Conservation (phyloP, 2,113 vertebrate genomes). For the Lophius piscatorius region DNA sequence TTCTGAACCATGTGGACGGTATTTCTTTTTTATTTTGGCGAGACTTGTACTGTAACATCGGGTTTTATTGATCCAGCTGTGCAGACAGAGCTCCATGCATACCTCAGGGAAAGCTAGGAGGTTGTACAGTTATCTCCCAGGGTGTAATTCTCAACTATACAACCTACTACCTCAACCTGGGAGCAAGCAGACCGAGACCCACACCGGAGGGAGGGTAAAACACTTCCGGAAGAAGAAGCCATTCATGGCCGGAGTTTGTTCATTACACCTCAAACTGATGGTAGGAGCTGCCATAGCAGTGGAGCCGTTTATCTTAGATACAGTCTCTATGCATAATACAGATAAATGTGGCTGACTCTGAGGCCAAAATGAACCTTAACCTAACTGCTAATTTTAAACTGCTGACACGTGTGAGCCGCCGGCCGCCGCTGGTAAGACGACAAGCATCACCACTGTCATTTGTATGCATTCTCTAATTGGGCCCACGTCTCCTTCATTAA, state of each 20-base stretch:
- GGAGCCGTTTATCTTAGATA: slow-evolving; percentile 28
- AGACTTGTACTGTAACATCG: slow-evolving; percentile 12
- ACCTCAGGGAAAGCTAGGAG: slow-evolving; percentile 97
- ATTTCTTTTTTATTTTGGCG: not conserved
- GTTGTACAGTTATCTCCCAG: slow-evolving; percentile 97
- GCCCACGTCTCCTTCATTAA: slow-evolving; percentile 32
- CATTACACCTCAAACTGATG: slow-evolving; percentile 1
- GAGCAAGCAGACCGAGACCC: slow-evolving; percentile 79
- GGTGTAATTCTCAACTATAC: slow-evolving; percentile 96
- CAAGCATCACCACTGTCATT: slow-evolving; percentile 8
- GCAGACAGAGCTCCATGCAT: slow-evolving; percentile 63
- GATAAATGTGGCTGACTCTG: slow-evolving; percentile 22
- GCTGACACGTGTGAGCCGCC: slow-evolving; percentile 24
- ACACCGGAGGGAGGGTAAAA: slow-evolving; percentile 2
- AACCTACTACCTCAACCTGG: slow-evolving; percentile 98
- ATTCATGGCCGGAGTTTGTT: not conserved
- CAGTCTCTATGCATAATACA: slow-evolving; percentile 29
- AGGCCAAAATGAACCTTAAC: slow-evolving; percentile 4
- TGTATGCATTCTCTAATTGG: slow-evolving; percentile 29
- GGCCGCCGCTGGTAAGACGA: slow-evolving; percentile 27
- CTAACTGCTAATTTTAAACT: slow-evolving; percentile 9
- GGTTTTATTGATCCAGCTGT: slow-evolving; percentile 40
- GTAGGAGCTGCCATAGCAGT: slow-evolving; percentile 5
- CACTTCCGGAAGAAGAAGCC: not conserved
- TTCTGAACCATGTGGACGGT: not conserved